These are phyloP conservation scores for Pangasianodon gigas DNA, from an alignment of 2,113 vertebrate species.

Conservation along the genomic window DNA sequence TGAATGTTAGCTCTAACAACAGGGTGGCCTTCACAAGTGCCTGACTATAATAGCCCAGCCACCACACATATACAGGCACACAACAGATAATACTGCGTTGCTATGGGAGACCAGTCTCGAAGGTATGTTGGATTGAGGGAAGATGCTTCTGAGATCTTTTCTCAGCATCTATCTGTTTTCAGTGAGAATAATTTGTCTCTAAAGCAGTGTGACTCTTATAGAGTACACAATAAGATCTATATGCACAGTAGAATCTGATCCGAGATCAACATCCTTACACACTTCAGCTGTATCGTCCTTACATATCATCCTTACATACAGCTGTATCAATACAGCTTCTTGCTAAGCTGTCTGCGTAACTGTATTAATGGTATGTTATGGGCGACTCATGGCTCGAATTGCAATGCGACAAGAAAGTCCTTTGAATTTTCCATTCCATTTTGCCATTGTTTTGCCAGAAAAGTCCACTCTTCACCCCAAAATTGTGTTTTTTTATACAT, in stretches of 20 bases:
- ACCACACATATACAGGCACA: constrained; percentile 28
- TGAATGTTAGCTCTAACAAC: constrained; percentile 46
- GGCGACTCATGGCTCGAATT: not conserved
- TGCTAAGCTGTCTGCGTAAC: not conserved
- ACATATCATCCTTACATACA: no score
- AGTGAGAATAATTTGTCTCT: constrained; percentile 29
- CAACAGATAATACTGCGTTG: constrained; percentile 51
- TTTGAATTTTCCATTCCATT: not conserved
- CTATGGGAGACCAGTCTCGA: constrained; percentile 50
- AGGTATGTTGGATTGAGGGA: constrained; percentile 43
- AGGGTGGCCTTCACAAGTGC: constrained; percentile 45
- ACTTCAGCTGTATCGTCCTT: no score
- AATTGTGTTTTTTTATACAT: not conserved
- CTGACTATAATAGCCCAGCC: constrained; percentile 40
- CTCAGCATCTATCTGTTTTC: constrained; percentile 15
- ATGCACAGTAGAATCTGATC: not conserved
- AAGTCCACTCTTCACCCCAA: not conserved
- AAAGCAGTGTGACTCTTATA: not conserved
- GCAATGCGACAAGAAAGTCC: not conserved
- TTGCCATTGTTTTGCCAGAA: not conserved
- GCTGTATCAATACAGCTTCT: not conserved
- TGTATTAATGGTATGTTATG: not conserved
- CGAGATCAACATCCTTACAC: not conserved
- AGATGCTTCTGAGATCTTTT: constrained; percentile 33
- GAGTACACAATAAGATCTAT: not conserved